These are phyloP conservation scores for Whitmania pigra DNA, from an alignment of 1,140 invertebrate species.

Conservation along the genomic window DNA sequence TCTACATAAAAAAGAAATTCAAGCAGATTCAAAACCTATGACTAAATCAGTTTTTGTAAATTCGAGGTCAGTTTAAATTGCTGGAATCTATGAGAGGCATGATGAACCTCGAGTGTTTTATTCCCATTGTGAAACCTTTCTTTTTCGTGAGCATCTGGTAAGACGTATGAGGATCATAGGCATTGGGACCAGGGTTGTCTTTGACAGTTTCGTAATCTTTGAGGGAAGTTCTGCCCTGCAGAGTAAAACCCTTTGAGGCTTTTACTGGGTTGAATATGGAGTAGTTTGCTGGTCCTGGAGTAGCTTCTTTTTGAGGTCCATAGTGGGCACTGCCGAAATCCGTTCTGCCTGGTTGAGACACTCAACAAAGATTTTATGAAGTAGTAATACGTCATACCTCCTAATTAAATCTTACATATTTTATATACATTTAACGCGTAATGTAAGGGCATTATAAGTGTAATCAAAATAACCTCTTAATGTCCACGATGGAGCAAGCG, in stretches of 20 bases:
- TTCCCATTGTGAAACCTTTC: constrained; percentile 22
- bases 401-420: background rate
- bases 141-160: background rate
- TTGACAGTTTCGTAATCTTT: constrained; percentile 22
- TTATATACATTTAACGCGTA: too few relatives aligned
- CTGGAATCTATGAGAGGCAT: constrained; percentile 22
- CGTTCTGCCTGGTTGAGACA: background rate
- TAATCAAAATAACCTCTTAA: background rate
- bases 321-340: constrained; percentile 21
- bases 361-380: background rate
- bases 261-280: constrained; percentile 17
- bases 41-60: too few relatives aligned
- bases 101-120: constrained; percentile 20
- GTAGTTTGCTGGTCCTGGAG: constrained; percentile 22
- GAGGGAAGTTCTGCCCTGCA: constrained; percentile 19
- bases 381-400: background rate
- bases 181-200: constrained; percentile 24
- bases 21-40: too few relatives aligned
- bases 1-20: too few relatives aligned
- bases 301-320: constrained; percentile 4
- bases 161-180: constrained; percentile 21
- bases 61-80: too few relatives aligned
- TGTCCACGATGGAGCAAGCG: constrained; percentile 19
- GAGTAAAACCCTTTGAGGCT: constrained; percentile 14
- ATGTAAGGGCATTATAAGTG: background rate